phyloP scores from a whole-genome alignment of 2,888 invertebrate species.

The Torymus aiolomorphi region DNA sequence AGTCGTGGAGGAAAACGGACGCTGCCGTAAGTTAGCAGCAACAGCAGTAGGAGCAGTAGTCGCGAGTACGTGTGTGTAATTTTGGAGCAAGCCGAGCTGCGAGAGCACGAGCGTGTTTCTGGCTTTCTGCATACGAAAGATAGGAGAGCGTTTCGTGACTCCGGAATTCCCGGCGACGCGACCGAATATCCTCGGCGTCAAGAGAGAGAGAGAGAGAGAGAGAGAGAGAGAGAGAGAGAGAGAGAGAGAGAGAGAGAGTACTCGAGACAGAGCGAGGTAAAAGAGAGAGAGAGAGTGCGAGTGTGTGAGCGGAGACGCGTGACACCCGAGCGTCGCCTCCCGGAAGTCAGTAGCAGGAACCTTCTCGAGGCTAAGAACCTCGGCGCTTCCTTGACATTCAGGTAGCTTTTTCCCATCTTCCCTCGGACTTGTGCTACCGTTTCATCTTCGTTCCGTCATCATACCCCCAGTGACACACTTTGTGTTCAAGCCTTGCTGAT shows the following conservation, averaged over 20 bases:
- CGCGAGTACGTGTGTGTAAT: conserved; percentile 33
- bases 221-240: conserved; percentile 19
- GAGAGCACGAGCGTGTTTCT: conserved; percentile 2
- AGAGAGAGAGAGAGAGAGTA: conserved; percentile 11
- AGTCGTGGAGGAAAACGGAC: conserved; percentile 42
- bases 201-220: conserved; percentile 5
- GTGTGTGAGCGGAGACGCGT: conserved; percentile 54
- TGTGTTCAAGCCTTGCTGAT: too few relatives aligned
- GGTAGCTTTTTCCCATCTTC: background rate
- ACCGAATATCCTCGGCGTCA: conserved; percentile 23
- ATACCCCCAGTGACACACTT: too few relatives aligned
- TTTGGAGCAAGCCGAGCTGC: conserved; percentile 41
- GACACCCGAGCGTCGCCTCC: conserved; percentile 56
- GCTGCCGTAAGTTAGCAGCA: background rate
- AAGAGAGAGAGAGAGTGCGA: conserved; percentile 20
- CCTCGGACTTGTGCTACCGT: background rate
- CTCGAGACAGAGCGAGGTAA: conserved; percentile 26
- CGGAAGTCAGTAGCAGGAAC: conserved; percentile 54
- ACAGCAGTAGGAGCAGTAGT: too few relatives aligned
- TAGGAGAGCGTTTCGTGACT: conserved; percentile 33
- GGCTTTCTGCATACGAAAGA: background rate
- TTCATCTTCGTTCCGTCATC: too few relatives aligned
- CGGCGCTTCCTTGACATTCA: conserved; percentile 2
- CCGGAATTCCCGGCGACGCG: conserved; percentile 50
- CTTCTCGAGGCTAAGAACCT: conserved; percentile 52